These are phyloP conservation scores for Neoaliturus tenellus DNA, from an alignment of 2,888 invertebrate species.

Conservation along the genomic window DNA sequence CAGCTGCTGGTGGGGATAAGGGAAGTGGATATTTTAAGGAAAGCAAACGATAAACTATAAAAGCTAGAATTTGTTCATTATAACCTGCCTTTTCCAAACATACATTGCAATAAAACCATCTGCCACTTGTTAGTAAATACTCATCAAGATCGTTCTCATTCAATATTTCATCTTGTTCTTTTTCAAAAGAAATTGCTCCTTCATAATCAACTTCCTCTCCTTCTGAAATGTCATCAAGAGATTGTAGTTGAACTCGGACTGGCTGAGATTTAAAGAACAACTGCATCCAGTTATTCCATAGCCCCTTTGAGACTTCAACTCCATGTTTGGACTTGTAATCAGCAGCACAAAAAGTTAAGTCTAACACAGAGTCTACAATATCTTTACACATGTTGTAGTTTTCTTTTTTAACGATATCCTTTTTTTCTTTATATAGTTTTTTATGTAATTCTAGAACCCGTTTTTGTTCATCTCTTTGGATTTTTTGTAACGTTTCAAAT, in stretches of 20 bases:
- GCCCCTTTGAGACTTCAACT: neutral
- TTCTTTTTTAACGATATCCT: neutral
- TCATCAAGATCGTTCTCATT: conserved; percentile 23
- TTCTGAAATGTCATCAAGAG: neutral
- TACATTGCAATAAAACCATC: conserved; percentile 17
- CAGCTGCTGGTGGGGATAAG: neutral
- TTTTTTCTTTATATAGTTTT: conserved; percentile 33
- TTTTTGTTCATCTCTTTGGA: neutral
- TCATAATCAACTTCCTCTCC: neutral
- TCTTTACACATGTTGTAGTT: neutral
- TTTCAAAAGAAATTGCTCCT: neutral
- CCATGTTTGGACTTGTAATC: neutral
- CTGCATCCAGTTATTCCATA: conserved; percentile 36
- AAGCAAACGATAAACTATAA: conserved; percentile 10
- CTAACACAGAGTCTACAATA: neutral
- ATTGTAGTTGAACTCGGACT: neutral
- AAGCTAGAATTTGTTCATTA: conserved; percentile 5
- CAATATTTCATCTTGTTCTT: neutral
- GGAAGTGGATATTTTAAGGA: conserved; percentile 24
- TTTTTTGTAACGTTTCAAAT: neutral
- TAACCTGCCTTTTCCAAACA: neutral
- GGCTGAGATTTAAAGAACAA: conserved; percentile 7
- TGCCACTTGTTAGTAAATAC: conserved; percentile 2
- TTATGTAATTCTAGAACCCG: conserved; percentile 24
- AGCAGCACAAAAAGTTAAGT: neutral